These are phyloP conservation scores for Graptemys geographica DNA, from an alignment of 2,797 vertebrate genomes.

Conservation along the genomic window DNA sequence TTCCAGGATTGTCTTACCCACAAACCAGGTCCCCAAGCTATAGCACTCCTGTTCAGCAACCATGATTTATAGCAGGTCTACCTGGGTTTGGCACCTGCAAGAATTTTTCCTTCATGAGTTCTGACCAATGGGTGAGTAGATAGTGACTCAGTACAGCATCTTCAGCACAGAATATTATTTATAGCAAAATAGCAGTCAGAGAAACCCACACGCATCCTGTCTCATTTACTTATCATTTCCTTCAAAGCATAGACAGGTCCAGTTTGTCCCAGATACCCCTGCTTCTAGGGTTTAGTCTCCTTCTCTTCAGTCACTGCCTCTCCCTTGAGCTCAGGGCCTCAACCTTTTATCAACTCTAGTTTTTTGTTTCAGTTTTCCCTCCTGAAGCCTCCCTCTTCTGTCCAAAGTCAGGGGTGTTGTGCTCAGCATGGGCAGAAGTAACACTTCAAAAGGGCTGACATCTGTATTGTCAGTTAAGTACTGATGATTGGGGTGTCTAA, in stretches of 20 bases:
- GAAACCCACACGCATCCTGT: background rate
- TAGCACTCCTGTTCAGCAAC: background rate
- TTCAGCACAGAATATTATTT: background rate
- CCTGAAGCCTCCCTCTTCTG: background rate
- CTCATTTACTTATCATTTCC: background rate
- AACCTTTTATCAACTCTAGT: background rate
- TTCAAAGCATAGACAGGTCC: background rate
- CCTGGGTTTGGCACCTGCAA: background rate
- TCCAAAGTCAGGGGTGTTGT: background rate
- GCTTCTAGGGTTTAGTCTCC: background rate
- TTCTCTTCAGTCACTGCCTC: background rate
- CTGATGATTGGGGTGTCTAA: background rate
- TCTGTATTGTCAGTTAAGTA: background rate
- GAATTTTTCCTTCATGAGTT: background rate
- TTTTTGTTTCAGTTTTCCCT: slow-evolving; percentile 47
- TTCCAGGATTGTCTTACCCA: background rate
- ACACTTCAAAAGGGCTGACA: background rate
- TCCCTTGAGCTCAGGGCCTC: background rate
- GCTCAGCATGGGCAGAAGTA: background rate
- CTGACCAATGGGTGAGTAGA: background rate
- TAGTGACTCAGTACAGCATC: background rate
- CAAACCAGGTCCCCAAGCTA: background rate
- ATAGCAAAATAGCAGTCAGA: background rate
- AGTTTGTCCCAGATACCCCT: background rate
- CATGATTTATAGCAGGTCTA: background rate